These are phyloP conservation scores for Indicator maculatus DNA, from an alignment of 2,113 vertebrate genomes.

Conservation along the genomic window DNA sequence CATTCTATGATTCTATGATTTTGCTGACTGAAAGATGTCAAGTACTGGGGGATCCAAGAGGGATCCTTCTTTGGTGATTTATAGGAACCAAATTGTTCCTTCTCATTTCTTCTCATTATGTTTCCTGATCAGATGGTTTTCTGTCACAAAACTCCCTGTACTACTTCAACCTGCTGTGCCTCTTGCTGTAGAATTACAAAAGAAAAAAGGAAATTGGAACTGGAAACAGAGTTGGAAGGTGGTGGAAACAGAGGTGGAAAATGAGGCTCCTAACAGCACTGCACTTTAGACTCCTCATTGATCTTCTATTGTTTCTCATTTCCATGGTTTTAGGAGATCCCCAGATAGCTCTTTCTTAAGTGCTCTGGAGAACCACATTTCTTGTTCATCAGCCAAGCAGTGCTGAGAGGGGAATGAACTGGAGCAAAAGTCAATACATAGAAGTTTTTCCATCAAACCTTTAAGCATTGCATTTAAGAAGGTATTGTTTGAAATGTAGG, in stretches of 20 bases:
- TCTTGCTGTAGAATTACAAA: not conserved
- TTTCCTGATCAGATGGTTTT: not conserved
- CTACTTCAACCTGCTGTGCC: rapidly evolving
- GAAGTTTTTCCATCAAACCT: constrained; percentile 41
- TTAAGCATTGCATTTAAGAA: constrained; percentile 30
- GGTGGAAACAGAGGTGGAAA: not conserved
- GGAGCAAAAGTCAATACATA: constrained; percentile 46
- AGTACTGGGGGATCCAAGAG: not conserved
- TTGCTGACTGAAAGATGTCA: not conserved
- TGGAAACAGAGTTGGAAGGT: not conserved
- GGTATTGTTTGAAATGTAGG: not conserved
- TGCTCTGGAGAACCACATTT: not conserved
- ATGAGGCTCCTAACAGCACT: not conserved
- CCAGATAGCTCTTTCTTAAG: not conserved
- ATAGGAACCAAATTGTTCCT: not conserved
- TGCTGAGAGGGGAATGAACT: not conserved
- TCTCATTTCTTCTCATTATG: not conserved
- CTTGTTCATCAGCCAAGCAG: not conserved
- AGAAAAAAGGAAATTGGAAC: not conserved
- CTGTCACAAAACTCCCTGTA: not conserved
- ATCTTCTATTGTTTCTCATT: not conserved
- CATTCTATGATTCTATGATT: no score
- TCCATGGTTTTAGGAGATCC: not conserved
- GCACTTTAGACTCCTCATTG: no score
- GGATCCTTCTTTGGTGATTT: not conserved